These are phyloP conservation scores for human DNA, from an alignment of 2,113 vertebrate species.

Conservation along the genomic window GRCh38 chr3:41090001-41090500, in stretches of 20 bases:
- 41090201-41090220: neutral
- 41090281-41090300: neutral
- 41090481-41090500: neutral
- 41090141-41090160: neutral
- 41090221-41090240: neutral
- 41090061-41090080: conserved; percentile 1
- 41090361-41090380: neutral
- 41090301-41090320: neutral
- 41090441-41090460: neutral
- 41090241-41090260: neutral
- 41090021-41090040: neutral
- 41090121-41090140: neutral
- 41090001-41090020: neutral
- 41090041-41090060: neutral
- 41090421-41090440: neutral
- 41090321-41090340: neutral
- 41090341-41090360: neutral
- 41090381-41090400: neutral
- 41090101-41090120: neutral
- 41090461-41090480: neutral
- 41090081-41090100: neutral
- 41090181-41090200: neutral
- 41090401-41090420: neutral
- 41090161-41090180: neutral
- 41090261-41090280: neutral